A percentile compares a stretch with the other conserved stretches of the same genome.
Conservation (phyloP, 1,140 invertebrate species). For the Drosophila chauvacae region DNA sequence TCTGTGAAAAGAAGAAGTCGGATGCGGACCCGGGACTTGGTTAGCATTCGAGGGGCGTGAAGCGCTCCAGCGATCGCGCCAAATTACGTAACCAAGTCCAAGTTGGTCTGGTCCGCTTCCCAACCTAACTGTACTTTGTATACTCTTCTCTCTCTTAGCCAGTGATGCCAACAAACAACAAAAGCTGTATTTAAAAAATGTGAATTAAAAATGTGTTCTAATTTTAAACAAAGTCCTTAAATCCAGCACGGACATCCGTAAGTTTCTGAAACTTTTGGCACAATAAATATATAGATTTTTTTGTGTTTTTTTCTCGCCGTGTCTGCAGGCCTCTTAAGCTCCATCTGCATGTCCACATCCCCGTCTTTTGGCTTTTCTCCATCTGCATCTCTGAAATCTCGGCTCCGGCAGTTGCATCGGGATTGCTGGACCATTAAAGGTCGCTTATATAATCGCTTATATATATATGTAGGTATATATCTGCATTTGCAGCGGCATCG, state of each 20-base stretch:
- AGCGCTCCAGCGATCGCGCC: conserved; percentile 72
- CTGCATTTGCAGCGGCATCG: conserved; percentile 60
- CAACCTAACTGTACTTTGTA: conserved; percentile 40
- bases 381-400: conserved; percentile 23
- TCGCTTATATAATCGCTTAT: conserved; percentile 74
- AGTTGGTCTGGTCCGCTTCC: conserved; percentile 31
- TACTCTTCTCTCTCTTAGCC: neutral
- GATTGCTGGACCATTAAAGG: conserved; percentile 84
- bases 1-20: conserved; percentile 51
- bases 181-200: too few relatives aligned
- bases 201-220: too few relatives aligned
- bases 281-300: neutral
- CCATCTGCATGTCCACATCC: conserved; percentile 16
- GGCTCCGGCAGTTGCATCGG: conserved; percentile 51
- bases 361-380: conserved; percentile 10
- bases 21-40: neutral
- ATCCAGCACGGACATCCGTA: conserved; percentile 28
- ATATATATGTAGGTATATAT: conserved; percentile 66
- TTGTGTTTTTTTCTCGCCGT: conserved; percentile 7
- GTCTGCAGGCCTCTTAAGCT: neutral
- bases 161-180: conserved; percentile 8
- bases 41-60: conserved; percentile 36
- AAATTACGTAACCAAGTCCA: conserved; percentile 59
- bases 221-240: neutral
- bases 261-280: conserved; percentile 12